These are phyloP conservation scores for Xestia rhomboidea DNA, from an alignment of 2,888 invertebrate species.

Conservation along the genomic window DNA sequence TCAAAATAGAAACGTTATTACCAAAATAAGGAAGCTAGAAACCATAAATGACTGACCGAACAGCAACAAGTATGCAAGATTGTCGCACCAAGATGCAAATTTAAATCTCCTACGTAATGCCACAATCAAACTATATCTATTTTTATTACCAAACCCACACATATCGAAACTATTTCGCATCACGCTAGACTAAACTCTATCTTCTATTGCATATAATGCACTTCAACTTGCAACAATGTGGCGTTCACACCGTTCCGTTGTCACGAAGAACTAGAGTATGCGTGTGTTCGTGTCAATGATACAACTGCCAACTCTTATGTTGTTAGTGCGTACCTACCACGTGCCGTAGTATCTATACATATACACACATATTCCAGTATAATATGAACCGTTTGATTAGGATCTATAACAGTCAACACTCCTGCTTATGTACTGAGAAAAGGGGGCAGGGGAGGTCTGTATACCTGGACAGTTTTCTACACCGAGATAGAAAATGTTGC, in stretches of 20 bases:
- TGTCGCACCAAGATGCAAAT: slow-evolving; percentile 79
- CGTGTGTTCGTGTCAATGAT: slow-evolving; percentile 73
- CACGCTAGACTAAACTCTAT: slow-evolving; percentile 60
- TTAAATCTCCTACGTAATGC: slow-evolving; percentile 79
- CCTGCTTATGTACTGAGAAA: slow-evolving; percentile 10
- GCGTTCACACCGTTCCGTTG: slow-evolving; percentile 60
- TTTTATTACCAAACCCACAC: slow-evolving; percentile 75
- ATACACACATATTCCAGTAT: slow-evolving; percentile 68
- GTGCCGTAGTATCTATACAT: slow-evolving; percentile 76
- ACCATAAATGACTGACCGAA: slow-evolving; percentile 71
- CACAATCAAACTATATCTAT: slow-evolving; percentile 79
- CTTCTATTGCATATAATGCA: slow-evolving; percentile 48
- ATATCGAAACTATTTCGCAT: slow-evolving; percentile 16
- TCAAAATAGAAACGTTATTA: slow-evolving; percentile 70
- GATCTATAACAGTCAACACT: slow-evolving; percentile 38
- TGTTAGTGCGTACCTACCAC: slow-evolving; percentile 78
- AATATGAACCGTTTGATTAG: slow-evolving; percentile 67
- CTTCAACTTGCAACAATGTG: slow-evolving; percentile 47
- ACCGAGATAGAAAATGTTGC: slow-evolving; percentile 69
- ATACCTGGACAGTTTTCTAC: slow-evolving; percentile 55
- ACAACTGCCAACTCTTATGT: slow-evolving; percentile 80
- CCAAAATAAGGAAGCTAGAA: slow-evolving; percentile 81
- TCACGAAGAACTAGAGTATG: slow-evolving; percentile 44
- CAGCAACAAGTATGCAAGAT: slow-evolving; percentile 79
- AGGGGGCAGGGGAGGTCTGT: slow-evolving; percentile 58